These are phyloP conservation scores for Cephalopachus bancanus DNA, from an alignment of 2,797 vertebrate genomes.

Conservation along the genomic window DNA sequence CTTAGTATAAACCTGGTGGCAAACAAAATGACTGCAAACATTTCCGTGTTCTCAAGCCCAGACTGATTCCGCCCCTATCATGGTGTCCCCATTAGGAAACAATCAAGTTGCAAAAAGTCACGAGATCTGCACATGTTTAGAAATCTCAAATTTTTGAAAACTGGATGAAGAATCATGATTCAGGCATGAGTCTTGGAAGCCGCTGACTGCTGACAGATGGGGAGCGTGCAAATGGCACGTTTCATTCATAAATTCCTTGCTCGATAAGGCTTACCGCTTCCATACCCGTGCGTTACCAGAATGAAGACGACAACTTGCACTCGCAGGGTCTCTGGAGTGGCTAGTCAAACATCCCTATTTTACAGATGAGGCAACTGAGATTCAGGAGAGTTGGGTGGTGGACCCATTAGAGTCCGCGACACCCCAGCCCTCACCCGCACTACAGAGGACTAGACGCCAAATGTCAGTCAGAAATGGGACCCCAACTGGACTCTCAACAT, in stretches of 20 bases:
- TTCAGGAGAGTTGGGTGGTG: background rate
- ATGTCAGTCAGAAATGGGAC: background rate
- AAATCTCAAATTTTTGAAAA: background rate
- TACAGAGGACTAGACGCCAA: accelerated
- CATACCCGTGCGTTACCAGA: background rate
- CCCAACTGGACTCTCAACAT: background rate
- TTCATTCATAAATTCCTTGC: background rate
- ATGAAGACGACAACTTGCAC: accelerated
- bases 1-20: background rate
- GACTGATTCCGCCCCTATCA: background rate
- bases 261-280: background rate
- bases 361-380: background rate
- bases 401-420: no score
- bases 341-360: background rate
- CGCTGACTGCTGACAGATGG: background rate
- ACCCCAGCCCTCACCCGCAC: no score
- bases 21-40: background rate
- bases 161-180: background rate
- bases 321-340: background rate
- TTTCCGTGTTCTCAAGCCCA: background rate
- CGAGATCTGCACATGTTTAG: background rate
- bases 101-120: background rate
- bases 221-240: background rate
- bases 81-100: background rate
- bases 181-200: background rate